Evolutionary conservation across 2,113 vertebrate species (phyloP).

Genomic region (Tapirus terrestris): DNA sequence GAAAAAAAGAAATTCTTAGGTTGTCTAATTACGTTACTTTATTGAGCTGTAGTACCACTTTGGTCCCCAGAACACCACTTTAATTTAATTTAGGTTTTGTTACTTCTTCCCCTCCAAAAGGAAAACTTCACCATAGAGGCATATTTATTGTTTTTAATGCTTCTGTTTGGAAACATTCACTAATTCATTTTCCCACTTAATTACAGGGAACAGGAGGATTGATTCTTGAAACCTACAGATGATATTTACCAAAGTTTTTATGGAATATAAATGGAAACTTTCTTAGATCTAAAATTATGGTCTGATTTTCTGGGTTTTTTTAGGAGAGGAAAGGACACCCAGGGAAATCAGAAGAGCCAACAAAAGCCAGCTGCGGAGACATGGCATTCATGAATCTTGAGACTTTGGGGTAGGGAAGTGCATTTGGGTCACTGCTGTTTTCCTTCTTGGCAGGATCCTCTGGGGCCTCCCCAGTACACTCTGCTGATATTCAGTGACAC

Average conservation of each 20-base stretch:
- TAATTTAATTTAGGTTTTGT: constrained; percentile 74
- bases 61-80: constrained; percentile 56
- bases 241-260: constrained; percentile 67
- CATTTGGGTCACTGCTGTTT: constrained; percentile 15
- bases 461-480: background rate
- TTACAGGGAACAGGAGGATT: constrained; percentile 51
- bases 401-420: background rate
- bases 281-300: constrained; percentile 53
- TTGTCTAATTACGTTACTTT: constrained; percentile 75
- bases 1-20: constrained; percentile 68
- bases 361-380: background rate
- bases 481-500: constrained; percentile 38
- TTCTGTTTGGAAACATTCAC: constrained; percentile 78
- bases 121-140: constrained; percentile 57
- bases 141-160: constrained; percentile 83
- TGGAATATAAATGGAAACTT: constrained; percentile 67
- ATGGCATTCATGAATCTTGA: constrained; percentile 44
- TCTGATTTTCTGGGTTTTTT: constrained; percentile 28
- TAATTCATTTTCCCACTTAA: constrained; percentile 78
- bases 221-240: constrained; percentile 63
- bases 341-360: constrained; percentile 10
- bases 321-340: constrained; percentile 50
- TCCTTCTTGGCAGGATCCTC: background rate
- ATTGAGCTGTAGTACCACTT: constrained; percentile 46
- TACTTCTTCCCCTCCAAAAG: constrained; percentile 69